Evolutionary conservation across 1,140 invertebrate species (phyloP).

Genomic region (Pteromalus puparum): DNA sequence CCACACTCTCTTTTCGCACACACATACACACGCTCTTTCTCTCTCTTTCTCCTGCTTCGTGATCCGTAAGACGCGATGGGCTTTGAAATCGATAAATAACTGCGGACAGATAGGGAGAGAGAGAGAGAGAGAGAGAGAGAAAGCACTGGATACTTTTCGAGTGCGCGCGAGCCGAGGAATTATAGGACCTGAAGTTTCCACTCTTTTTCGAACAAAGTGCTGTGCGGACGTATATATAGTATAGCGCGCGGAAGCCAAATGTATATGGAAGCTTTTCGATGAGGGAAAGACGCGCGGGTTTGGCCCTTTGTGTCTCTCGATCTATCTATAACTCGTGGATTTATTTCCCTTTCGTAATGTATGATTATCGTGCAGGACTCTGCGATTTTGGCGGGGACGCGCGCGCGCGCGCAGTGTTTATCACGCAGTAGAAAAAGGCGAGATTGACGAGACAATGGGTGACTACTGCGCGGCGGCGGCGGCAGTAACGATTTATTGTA

Average conservation of each 20-base stretch:
- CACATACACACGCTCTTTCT: not conserved
- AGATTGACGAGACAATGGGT: not conserved
- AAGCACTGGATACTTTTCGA: not conserved
- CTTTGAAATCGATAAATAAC: slow-evolving; percentile 53
- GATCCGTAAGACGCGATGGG: slow-evolving; percentile 51
- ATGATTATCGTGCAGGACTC: not conserved
- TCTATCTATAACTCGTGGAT: too few relatives aligned
- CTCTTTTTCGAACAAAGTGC: slow-evolving; percentile 39
- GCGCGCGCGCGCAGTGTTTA: not conserved
- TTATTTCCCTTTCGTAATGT: not conserved
- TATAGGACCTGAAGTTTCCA: slow-evolving; percentile 35
- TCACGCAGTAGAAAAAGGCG: not conserved
- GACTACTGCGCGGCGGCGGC: not conserved
- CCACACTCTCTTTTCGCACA: slow-evolving; percentile 47
- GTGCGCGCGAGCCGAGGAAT: slow-evolving; percentile 18
- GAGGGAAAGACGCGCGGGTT: not conserved
- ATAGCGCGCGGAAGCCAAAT: not conserved
- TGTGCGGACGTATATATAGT: too few relatives aligned
- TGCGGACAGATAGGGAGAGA: slow-evolving; percentile 44
- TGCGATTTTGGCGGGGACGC: not conserved
- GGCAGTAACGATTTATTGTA: not conserved
- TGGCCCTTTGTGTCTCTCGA: too few relatives aligned
- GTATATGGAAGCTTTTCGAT: not conserved
- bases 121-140: slow-evolving; percentile 1
- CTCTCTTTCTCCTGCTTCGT: slow-evolving; percentile 27